A percentile compares a stretch with the other conserved stretches of the same genome.
phyloP scores from a whole-genome alignment of 2,888 invertebrate genomes.

The Torymus texanus region DNA sequence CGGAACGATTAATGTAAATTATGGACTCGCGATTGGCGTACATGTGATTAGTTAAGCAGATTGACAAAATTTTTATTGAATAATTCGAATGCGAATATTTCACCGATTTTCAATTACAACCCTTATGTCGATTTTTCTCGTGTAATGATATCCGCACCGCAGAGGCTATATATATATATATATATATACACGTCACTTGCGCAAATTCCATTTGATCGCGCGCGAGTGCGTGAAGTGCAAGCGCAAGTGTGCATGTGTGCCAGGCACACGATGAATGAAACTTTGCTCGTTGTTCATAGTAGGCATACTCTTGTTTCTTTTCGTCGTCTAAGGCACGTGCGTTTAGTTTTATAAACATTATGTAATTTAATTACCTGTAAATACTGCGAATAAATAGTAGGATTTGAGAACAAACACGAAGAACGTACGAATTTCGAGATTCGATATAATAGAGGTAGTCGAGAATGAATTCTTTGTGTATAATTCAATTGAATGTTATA shows the following conservation, averaged over 20 bases:
- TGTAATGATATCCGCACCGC: no score
- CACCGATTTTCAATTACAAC: no score
- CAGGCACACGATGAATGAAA: constrained; percentile 10
- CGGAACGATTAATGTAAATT: no score
- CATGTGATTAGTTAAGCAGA: no score
- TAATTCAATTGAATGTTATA: constrained; percentile 43
- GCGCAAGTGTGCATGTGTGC: neutral
- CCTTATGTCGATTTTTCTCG: no score
- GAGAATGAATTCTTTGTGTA: constrained; percentile 27
- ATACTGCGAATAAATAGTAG: constrained; percentile 39
- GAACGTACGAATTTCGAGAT: constrained; percentile 11
- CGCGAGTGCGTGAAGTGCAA: neutral
- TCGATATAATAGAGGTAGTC: neutral
- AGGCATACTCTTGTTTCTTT: neutral
- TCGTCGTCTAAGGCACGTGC: constrained; percentile 29
- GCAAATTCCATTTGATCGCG: neutral
- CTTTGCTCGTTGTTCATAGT: constrained; percentile 41
- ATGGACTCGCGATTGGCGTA: no score
- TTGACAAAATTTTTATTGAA: no score
- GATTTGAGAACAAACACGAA: neutral
- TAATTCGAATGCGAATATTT: no score
- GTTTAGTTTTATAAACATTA: constrained; percentile 30
- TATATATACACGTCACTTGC: no score
- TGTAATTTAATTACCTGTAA: constrained; percentile 53
- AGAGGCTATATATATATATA: no score